Conservation (phyloP, 2,888 invertebrate species). For the Leptinotarsa rubiginosa region DNA sequence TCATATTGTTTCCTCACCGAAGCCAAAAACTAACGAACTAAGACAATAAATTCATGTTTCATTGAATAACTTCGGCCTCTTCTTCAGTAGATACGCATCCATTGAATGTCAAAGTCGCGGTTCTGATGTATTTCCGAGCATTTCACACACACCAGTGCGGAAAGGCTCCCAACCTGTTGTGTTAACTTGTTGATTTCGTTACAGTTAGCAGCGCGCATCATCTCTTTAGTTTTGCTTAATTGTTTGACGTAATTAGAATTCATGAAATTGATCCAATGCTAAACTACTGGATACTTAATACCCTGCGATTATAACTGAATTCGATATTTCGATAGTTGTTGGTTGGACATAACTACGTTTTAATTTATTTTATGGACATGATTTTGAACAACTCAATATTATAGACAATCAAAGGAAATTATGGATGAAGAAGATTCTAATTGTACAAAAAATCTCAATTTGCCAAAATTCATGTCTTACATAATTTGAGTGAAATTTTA, state of each 20-base stretch:
- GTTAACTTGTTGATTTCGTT: conserved; percentile 21
- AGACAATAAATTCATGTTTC: neutral
- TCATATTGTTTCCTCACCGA: too few relatives aligned
- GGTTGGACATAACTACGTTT: too few relatives aligned
- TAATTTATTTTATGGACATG: too few relatives aligned
- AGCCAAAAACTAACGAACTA: too few relatives aligned
- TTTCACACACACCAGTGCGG: conserved; percentile 32
- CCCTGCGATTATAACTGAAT: neutral
- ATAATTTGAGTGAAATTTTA: too few relatives aligned
- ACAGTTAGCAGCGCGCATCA: conserved; percentile 30
- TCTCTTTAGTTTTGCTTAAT: conserved; percentile 21
- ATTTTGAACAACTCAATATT: too few relatives aligned
- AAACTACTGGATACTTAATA: conserved; percentile 3
- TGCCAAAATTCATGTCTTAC: too few relatives aligned
- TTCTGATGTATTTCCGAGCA: neutral
- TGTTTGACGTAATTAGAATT: neutral
- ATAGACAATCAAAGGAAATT: too few relatives aligned
- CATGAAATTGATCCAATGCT: neutral
- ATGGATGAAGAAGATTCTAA: too few relatives aligned
- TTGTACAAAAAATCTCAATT: too few relatives aligned
- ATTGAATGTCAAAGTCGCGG: neutral
- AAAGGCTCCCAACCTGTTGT: conserved; percentile 15
- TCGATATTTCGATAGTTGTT: neutral
- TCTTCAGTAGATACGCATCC: neutral
- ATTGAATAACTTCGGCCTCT: neutral